These are phyloP conservation scores for Poecilus cupreus DNA, from an alignment of 2,888 invertebrate species.

Conservation along the genomic window DNA sequence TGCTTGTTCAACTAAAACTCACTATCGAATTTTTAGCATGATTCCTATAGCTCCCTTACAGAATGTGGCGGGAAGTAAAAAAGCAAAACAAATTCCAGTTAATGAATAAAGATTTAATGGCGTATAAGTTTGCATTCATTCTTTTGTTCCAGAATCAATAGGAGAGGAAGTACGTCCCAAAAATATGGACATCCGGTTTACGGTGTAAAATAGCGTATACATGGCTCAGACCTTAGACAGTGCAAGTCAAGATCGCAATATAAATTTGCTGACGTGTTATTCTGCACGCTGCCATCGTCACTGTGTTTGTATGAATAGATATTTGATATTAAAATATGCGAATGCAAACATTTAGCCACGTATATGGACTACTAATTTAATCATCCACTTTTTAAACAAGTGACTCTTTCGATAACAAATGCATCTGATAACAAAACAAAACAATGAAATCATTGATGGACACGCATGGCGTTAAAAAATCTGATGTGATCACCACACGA, in stretches of 20 bases:
- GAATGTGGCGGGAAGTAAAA: background rate
- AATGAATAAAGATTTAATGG: background rate
- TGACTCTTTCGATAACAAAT: background rate
- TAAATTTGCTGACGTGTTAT: background rate
- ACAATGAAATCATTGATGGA: too few species aligned
- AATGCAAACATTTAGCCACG: background rate
- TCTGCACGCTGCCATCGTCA: background rate
- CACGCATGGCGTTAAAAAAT: too few species aligned
- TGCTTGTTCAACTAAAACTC: too few species aligned
- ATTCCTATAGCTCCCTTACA: too few species aligned
- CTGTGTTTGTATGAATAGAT: background rate
- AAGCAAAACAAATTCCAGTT: background rate
- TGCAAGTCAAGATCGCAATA: background rate
- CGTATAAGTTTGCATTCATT: background rate
- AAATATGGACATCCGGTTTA: background rate
- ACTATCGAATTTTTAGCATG: too few species aligned
- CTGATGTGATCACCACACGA: too few species aligned
- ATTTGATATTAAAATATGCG: background rate
- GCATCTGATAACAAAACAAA: too few species aligned
- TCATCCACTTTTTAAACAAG: background rate
- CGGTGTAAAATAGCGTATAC: background rate
- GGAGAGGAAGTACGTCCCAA: background rate
- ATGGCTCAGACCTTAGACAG: too few species aligned
- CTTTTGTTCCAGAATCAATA: background rate
- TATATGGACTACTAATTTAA: background rate